A percentile compares a stretch with the other conserved stretches of the same genome.
Conservation (phyloP, 2,888 invertebrate genomes). For the Limnephilus auricula region DNA sequence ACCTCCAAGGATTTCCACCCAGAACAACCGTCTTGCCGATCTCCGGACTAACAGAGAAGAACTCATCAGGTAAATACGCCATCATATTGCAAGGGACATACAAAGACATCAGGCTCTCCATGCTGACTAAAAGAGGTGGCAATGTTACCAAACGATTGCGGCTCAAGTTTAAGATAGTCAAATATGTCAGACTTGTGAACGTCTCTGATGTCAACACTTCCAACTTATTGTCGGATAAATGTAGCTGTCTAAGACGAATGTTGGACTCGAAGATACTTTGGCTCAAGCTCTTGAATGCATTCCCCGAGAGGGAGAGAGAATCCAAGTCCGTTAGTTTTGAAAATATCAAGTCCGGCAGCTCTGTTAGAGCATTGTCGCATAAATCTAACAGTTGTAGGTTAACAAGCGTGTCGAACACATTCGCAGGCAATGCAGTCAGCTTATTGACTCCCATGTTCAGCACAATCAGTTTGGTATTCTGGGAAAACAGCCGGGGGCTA, state of each 20-base stretch:
- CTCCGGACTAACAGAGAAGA: conserved; percentile 7
- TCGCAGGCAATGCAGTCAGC: conserved; percentile 3
- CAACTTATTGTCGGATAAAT: conserved; percentile 31
- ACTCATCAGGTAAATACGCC: background rate
- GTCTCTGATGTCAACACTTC: background rate
- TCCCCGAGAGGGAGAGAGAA: conserved; percentile 25
- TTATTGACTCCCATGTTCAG: conserved; percentile 10
- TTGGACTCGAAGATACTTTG: background rate
- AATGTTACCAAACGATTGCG: conserved; percentile 16
- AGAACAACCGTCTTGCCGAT: background rate
- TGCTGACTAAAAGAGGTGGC: background rate
- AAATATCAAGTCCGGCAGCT: background rate
- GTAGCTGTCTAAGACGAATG: background rate
- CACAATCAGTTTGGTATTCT: background rate
- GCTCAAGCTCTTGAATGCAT: conserved; percentile 8
- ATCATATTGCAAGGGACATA: conserved; percentile 38
- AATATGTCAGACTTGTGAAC: background rate
- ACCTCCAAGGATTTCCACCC: conserved; percentile 54
- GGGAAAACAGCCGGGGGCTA: background rate
- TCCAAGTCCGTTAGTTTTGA: background rate
- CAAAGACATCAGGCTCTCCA: background rate
- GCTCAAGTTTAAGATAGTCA: background rate
- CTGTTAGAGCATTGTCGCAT: background rate
- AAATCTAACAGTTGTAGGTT: conserved; percentile 33
- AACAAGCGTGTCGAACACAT: conserved; percentile 3